Percentiles rank a stretch among this genome's conserved stretches.
Evolutionary conservation across 2,797 vertebrate genomes (phyloP).

Genomic region (Bufotes viridis): DNA sequence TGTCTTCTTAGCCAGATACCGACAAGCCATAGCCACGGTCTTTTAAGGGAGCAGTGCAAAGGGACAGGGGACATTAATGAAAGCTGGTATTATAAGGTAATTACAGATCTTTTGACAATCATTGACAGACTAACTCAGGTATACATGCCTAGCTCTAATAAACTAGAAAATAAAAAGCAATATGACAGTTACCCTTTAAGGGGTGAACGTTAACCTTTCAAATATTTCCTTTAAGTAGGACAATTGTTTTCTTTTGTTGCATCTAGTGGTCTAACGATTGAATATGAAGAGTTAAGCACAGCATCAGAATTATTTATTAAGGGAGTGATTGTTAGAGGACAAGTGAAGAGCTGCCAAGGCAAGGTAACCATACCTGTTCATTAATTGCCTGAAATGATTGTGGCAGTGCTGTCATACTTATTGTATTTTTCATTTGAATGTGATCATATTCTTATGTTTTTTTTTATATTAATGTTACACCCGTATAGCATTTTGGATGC

Average conservation of each 20-base stretch:
- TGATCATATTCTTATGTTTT: background rate
- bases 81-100: too few species aligned
- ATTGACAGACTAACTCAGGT: too few species aligned
- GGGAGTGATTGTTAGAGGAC: constrained; percentile 80
- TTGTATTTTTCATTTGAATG: background rate
- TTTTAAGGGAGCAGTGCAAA: too few species aligned
- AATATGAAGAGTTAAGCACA: constrained; percentile 71
- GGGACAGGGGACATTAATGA: too few species aligned
- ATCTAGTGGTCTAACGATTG: constrained; percentile 80
- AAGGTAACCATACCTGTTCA: constrained; percentile 74
- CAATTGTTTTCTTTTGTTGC: constrained; percentile 28
- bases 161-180: too few species aligned
- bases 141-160: too few species aligned
- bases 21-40: too few species aligned
- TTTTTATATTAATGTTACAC: background rate
- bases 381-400: background rate
- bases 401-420: background rate
- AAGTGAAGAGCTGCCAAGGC: constrained; percentile 76
- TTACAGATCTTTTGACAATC: too few species aligned
- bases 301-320: constrained; percentile 76
- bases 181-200: too few species aligned
- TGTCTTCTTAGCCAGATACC: too few species aligned
- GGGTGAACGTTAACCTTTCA: background rate
- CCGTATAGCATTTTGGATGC: background rate
- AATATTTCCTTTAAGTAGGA: background rate